Conservation (phyloP, 2,888 invertebrate genomes). For the Aproaerema taeniolella region DNA sequence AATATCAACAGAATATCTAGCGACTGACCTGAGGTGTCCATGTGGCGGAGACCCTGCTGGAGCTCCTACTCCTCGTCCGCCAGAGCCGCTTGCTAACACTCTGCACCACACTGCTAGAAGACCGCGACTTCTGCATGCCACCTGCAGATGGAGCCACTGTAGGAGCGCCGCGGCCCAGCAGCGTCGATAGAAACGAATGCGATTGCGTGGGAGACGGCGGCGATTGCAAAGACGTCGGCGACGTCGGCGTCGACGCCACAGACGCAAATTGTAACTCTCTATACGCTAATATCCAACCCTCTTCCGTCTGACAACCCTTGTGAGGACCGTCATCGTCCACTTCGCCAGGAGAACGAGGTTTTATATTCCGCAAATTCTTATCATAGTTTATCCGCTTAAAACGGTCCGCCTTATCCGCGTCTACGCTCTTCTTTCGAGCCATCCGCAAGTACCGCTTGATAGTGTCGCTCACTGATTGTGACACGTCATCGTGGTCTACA, state of each 20-base stretch:
- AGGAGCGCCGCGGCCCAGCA: conserved; percentile 53
- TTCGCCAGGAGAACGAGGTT: conserved; percentile 85
- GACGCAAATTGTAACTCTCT: conserved; percentile 55
- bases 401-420: conserved; percentile 86
- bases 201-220: conserved; percentile 68
- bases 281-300: conserved; percentile 82
- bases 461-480: conserved; percentile 91
- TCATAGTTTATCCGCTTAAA: conserved; percentile 94
- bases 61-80: conserved; percentile 90
- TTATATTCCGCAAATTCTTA: conserved; percentile 88
- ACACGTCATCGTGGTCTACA: conserved; percentile 90
- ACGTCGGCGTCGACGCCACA: conserved; percentile 64
- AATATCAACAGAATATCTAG: too few species aligned
- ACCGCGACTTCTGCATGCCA: conserved; percentile 94
- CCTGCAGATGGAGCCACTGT: conserved; percentile 68
- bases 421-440: conserved; percentile 92
- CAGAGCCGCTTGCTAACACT: conserved; percentile 91
- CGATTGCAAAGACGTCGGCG: conserved; percentile 71
- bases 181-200: conserved; percentile 58
- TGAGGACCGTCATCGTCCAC: conserved; percentile 87
- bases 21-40: conserved; percentile 93
- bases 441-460: conserved; percentile 91
- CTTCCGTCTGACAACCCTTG: conserved; percentile 87
- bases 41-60: conserved; percentile 80
- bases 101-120: conserved; percentile 91